Evolutionary conservation across 2,113 vertebrate genomes (phyloP), one percentile per base, ranked within the genome.

Genomic region (Nothocercus nigrocapillus): DNA sequence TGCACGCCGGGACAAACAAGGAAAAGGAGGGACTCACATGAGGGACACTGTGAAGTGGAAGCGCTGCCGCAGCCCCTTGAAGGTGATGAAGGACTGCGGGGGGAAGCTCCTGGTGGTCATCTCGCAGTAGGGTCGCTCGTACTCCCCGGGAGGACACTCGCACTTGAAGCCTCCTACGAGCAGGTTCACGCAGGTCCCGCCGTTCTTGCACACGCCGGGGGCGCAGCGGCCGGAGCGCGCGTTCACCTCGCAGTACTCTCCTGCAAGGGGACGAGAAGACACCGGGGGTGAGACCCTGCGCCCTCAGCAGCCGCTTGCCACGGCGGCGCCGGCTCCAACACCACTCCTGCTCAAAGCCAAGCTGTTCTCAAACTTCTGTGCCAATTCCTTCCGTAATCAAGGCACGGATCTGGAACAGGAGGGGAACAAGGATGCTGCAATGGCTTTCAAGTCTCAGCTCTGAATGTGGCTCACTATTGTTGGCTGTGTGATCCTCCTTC

Each of bases 11-110:
- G 38, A 40, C 34, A 27, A 70, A 6, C 11, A 32, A 40, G 51
- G 58, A 83, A 64, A 47, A 22, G 27, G 11, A 0, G 1, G 66
- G 62, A 98, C 98, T 98, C 81, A 98, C 98, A 96, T 95, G 84
- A 98, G 98, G 19, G 98, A 97, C 32, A 98, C 30, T 0, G 98
- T 98, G 97, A 98, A 98, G 96, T 98, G 98, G 90, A 98, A 98
- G 9, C 98, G 98, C 73, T 98, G 98, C 16, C 98, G 85, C 68
- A 98, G 96, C 42, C 98, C 98, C 24, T 98, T 98, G 97, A 98
- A 98, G 85, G 98, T 98, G 93, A 98, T 96, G 56, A 98, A 98
- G 69, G 98, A 98, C 85, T 93, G 96, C 0, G 98, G 97, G 3
- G 98, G 98, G 89, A 98, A 98, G 97, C 98, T 98, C 79, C 98